Conservation (phyloP, 1,140 invertebrate genomes). For the Oreohelix idahoensis region DNA sequence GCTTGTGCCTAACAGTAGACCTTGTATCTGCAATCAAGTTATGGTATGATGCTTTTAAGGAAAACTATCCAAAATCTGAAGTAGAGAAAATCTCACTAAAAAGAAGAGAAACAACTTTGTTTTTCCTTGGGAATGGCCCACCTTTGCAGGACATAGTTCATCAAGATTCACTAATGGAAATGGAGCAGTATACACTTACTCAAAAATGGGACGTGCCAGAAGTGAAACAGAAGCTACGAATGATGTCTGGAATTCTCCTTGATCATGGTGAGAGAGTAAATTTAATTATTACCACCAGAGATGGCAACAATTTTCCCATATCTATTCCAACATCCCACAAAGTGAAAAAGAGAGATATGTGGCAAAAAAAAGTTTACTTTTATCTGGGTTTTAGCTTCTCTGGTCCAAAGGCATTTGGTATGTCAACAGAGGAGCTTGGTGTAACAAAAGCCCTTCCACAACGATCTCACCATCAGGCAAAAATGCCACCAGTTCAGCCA, state of each 20-base stretch:
- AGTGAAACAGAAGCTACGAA: slow-evolving; percentile 10
- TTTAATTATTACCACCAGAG: background rate
- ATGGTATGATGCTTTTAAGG: slow-evolving; percentile 18
- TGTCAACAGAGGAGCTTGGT: slow-evolving; percentile 31
- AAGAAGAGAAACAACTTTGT: slow-evolving; percentile 31
- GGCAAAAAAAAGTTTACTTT: slow-evolving; percentile 39
- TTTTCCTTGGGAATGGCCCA: slow-evolving; percentile 27
- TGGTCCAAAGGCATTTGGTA: slow-evolving; percentile 50
- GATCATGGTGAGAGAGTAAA: background rate
- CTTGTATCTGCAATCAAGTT: background rate
- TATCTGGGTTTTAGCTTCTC: slow-evolving; percentile 50
- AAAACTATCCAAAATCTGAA: slow-evolving; percentile 22
- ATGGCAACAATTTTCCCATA: slow-evolving; percentile 2
- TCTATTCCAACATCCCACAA: slow-evolving; percentile 16
- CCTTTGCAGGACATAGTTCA: slow-evolving; percentile 20
- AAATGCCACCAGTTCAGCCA: background rate
- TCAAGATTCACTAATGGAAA: background rate
- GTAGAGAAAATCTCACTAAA: background rate
- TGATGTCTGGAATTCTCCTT: background rate
- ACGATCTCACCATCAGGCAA: background rate
- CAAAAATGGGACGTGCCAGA: slow-evolving; percentile 25
- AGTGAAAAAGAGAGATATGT: slow-evolving; percentile 12
- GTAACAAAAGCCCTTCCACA: background rate
- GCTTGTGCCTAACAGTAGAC: background rate
- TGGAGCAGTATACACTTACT: background rate